These are phyloP conservation scores for Brachirus orientalis DNA, from an alignment of 2,113 vertebrate species.

Conservation along the genomic window DNA sequence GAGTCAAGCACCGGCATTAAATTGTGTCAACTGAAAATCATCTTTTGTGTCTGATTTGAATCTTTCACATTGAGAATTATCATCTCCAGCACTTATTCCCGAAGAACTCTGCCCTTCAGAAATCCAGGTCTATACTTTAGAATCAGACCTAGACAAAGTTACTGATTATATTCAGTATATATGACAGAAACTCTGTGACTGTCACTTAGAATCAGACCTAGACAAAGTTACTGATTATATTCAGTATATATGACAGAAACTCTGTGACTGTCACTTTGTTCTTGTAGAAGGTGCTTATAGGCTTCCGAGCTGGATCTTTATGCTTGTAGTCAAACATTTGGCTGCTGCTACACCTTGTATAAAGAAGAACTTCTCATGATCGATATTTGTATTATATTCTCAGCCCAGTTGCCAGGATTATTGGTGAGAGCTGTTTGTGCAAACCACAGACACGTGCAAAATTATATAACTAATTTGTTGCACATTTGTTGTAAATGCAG, in stretches of 20 bases:
- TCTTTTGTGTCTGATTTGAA: neutral
- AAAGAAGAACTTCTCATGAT: neutral
- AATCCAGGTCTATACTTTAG: no score
- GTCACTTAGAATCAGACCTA: no score
- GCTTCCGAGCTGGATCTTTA: slow-evolving; percentile 2
- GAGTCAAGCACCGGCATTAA: neutral
- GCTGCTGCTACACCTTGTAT: neutral
- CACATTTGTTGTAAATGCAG: no score
- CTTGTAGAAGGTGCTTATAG: no score
- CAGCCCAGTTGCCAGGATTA: no score
- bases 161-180: neutral
- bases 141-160: neutral
- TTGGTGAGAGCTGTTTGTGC: no score
- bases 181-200: no score
- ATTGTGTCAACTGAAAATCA: neutral
- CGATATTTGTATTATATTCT: neutral
- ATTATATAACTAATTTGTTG: no score
- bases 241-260: neutral
- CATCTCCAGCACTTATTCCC: neutral
- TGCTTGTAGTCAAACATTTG: neutral
- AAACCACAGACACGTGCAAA: no score
- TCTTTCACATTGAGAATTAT: neutral
- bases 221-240: neutral
- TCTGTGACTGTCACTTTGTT: no score
- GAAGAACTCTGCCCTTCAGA: neutral